These are phyloP conservation scores for Zonitis immaculata DNA, from an alignment of 2,888 invertebrate genomes.

Conservation along the genomic window DNA sequence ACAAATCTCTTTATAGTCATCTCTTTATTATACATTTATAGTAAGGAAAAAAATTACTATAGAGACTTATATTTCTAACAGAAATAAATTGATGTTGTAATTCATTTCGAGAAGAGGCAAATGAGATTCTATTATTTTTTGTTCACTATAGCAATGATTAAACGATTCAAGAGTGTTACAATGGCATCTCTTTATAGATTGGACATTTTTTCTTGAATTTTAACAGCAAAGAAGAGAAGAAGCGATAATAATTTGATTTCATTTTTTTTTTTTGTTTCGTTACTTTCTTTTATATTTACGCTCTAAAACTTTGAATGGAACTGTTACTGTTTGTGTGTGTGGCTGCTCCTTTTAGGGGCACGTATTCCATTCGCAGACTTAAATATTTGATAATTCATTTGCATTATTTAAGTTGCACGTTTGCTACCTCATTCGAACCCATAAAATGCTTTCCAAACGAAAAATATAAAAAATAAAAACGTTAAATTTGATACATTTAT, in stretches of 20 bases:
- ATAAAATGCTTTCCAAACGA: conserved; percentile 4
- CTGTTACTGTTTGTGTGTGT: conserved; percentile 21
- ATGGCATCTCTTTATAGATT: no score
- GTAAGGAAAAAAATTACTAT: background rate
- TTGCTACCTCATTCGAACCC: conserved; percentile 15
- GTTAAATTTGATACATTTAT: background rate
- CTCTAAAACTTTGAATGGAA: conserved; percentile 17
- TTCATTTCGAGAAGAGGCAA: background rate
- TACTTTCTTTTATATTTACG: background rate
- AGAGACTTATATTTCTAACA: background rate
- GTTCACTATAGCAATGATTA: background rate
- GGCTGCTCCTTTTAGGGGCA: conserved; percentile 21
- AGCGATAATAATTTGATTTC: background rate
- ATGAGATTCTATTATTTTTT: background rate
- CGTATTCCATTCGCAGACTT: conserved; percentile 25
- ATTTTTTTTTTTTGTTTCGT: no score
- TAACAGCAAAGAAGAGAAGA: background rate
- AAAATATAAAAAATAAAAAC: background rate
- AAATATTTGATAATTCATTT: conserved; percentile 24
- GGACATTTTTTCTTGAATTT: background rate
- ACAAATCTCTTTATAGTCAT: no score
- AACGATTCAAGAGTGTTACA: no score
- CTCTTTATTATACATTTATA: background rate
- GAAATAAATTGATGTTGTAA: background rate
- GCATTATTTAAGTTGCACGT: conserved; percentile 24